Conservation (phyloP, 2,113 vertebrate species). For the Labeo catla region DNA sequence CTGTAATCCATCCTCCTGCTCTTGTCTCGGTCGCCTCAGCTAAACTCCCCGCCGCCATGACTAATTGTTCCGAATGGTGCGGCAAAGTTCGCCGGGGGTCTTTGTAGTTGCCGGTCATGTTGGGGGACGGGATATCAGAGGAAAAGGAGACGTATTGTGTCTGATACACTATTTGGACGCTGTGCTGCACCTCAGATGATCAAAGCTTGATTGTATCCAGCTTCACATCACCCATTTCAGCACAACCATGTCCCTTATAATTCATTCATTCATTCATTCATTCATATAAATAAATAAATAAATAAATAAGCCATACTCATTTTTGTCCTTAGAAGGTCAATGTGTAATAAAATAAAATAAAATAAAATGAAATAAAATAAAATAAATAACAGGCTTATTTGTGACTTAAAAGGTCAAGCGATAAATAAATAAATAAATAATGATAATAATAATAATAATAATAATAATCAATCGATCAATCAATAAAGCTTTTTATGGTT, state of each 20-base stretch:
- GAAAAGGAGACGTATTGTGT: constrained; percentile 24
- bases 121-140: constrained; percentile 9
- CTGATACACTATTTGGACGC: constrained; percentile 38
- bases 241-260: neutral
- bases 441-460: no score
- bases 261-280: no score
- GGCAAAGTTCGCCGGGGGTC: constrained; percentile 47
- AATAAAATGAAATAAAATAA: no score
- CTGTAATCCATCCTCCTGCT: constrained; percentile 54
- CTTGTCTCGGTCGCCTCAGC: constrained; percentile 50
- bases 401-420: no score
- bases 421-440: no score
- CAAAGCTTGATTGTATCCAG: constrained; percentile 63
- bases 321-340: no score
- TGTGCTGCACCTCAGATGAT: constrained; percentile 51
- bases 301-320: no score
- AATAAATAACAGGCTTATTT: no score
- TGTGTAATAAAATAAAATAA: no score
- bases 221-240: constrained; percentile 42
- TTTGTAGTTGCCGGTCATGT: constrained; percentile 40
- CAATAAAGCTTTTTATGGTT: no score
- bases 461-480: no score
- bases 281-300: no score
- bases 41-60: constrained; percentile 46
- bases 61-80: constrained; percentile 45